Evolutionary conservation across 2,888 invertebrate genomes (phyloP), one percentile per base, ranked within the genome.

Genomic region (Sisyra nigra): DNA sequence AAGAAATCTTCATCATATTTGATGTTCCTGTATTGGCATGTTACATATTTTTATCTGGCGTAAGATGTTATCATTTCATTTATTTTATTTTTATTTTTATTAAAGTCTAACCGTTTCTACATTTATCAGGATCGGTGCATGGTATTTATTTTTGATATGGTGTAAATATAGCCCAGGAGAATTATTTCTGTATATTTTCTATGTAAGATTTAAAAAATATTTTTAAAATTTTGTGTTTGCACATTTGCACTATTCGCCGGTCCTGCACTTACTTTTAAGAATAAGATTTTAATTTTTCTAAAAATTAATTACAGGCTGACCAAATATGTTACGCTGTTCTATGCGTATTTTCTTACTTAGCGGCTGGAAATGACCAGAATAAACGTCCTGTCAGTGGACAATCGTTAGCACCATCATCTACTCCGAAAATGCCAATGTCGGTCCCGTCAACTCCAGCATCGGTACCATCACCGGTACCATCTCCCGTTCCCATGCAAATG

Each of bases 241-340:
- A 30, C 31, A 30, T 30, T n/a, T n/a, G n/a, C n/a, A n/a, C n/a
- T n/a, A n/a, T n/a, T n/a, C n/a, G n/a, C n/a, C n/a, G n/a, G n/a
- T n/a, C n/a, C n/a, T n/a, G 9, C 9, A 30, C 7, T 30, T n/a
- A n/a, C n/a, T n/a, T n/a, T n/a, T n/a, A n/a, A n/a, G n/a, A n/a
- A n/a, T n/a, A n/a, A n/a, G n/a, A 30, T 30, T 30, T 30, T 10
- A 30, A 9, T 30, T 9, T 24, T 24, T 24, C 54, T 52, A 55
- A 45, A n/a, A n/a, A n/a, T n/a, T n/a, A 46, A 48, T 50, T 50
- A 31, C 68, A 97, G 96, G 94, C 97, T 61, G 93, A 96, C 68
- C 94, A 97, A 67, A 98, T 98, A 58, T 97, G 96, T 68, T 98
- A 98, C 68, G 92, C 98, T 54, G 96, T 98, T 48, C 73, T 98